Evolutionary conservation across 1,140 invertebrate genomes (phyloP), one percentile per base, ranked within the genome.

Genomic region (Drosophila chauvacae): DNA sequence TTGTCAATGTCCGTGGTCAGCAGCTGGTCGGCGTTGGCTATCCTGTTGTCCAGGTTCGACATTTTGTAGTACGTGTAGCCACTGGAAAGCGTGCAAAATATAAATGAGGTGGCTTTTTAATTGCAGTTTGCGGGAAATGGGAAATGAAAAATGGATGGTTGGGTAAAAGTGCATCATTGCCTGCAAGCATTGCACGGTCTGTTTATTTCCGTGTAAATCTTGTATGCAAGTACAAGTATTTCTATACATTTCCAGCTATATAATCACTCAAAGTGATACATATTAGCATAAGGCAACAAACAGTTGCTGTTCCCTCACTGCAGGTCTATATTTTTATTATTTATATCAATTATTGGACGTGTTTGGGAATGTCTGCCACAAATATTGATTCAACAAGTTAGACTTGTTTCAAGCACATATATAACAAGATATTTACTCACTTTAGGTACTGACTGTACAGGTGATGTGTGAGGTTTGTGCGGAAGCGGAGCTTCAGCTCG

Each of bases 61-160:
- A 99, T 98, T 94, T 98, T 97, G 93, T 99, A 99, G 93, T 98
- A 99, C 3, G 98, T 99, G 90, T 98, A 98, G 48, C 97, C 97
- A 82, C 96, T 97, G 93, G 87, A 81, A 18, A 18, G 10, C 1
- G 64, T 28, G 28, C 1, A 37, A 18, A 41, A 23, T 35, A 33
- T 23, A 33, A 11, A 2, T 10, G 9, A 33, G 10, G 9, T 1
- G 7, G 28, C 13, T 28, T 28, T 30, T 11, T 30, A 10, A 39
- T 18, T 50, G 11, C 23, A 28, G 23, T 26, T 48, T 28, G 23
- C 7, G 4, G 4, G 23, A 26, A 26, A 5, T 28, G 16, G 45
- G 23, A 23, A 23, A 23, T 23, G 23, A 3, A 3, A 23, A 23
- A 23, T 23, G 23, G 23, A 35, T 23, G 23, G 51, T 37, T 37